Evolutionary conservation across 2,888 invertebrate genomes (phyloP).

Genomic region (Amiota minor): DNA sequence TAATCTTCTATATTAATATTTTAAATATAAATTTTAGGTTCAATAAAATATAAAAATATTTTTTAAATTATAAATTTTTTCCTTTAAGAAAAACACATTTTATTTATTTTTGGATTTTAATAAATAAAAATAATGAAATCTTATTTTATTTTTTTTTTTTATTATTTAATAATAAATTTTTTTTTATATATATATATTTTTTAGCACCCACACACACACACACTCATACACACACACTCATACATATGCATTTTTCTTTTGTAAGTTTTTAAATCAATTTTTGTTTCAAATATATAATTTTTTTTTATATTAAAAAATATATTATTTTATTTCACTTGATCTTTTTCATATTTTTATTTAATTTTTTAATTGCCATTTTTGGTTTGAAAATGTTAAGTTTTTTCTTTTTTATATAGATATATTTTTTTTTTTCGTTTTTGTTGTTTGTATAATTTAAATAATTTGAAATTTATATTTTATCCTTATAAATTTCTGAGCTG

Average conservation of each 20-base stretch:
- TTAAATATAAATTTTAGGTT: no score
- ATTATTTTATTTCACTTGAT: neutral
- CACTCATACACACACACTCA: no score
- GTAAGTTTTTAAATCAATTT: slow-evolving; percentile 3
- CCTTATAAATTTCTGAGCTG: slow-evolving; percentile 36
- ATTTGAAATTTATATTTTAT: slow-evolving; percentile 1
- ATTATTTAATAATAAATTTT: neutral
- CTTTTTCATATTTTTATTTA: slow-evolving; percentile 33
- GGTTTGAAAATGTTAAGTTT: slow-evolving; percentile 2
- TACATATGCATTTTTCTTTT: slow-evolving; percentile 16
- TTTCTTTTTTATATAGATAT: slow-evolving; percentile 33
- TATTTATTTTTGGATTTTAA: slow-evolving; percentile 22
- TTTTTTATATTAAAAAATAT: slow-evolving; percentile 32
- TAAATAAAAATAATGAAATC: neutral
- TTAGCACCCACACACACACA: no score
- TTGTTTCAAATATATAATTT: slow-evolving; percentile 37
- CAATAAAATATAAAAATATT: slow-evolving; percentile 13
- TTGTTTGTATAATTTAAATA: slow-evolving; percentile 22
- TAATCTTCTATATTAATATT: no score
- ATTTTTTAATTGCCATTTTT: slow-evolving; percentile 34
- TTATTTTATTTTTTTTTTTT: slow-evolving; percentile 19
- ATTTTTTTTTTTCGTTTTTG: slow-evolving; percentile 41
- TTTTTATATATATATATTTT: no score
- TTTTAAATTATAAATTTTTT: neutral
- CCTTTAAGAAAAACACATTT: no score